Evolutionary conservation across 2,888 invertebrate genomes (phyloP).

Genomic region (Deladenus siricidicola): DNA sequence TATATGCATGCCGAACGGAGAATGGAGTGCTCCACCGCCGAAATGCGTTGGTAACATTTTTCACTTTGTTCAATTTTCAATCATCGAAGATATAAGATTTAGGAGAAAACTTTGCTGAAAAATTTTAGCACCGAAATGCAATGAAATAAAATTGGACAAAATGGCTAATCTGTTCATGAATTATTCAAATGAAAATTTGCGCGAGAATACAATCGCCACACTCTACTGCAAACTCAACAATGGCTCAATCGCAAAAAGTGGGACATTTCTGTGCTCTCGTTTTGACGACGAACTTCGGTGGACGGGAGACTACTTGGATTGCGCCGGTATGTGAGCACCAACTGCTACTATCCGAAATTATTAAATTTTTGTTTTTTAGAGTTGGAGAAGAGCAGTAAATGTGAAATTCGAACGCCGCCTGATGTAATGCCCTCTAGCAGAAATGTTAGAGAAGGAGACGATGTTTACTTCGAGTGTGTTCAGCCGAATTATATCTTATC

Average conservation of each 20-base stretch:
- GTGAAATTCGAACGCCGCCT: neutral
- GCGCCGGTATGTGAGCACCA: no score
- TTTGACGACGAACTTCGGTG: neutral
- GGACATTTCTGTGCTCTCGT: neutral
- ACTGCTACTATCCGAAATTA: neutral
- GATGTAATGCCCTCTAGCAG: neutral
- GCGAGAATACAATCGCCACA: neutral
- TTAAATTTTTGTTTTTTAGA: neutral
- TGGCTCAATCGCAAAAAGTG: neutral
- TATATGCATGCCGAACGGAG: neutral
- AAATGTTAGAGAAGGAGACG: neutral
- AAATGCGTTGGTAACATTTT: slow-evolving; percentile 3
- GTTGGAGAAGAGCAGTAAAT: neutral
- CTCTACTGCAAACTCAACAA: neutral
- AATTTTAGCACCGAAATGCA: slow-evolving; percentile 4
- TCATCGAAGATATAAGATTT: neutral
- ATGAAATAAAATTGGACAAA: no score
- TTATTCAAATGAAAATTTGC: no score
- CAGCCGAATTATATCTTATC: slow-evolving; percentile 11
- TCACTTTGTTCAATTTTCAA: neutral
- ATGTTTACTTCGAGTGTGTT: neutral
- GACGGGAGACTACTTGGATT: neutral
- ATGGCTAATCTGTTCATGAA: neutral
- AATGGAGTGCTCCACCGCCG: slow-evolving; percentile 1
- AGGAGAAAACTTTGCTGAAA: neutral